Conservation (phyloP, 2,797 vertebrate species). For the Neosilurus mollespiculum region DNA sequence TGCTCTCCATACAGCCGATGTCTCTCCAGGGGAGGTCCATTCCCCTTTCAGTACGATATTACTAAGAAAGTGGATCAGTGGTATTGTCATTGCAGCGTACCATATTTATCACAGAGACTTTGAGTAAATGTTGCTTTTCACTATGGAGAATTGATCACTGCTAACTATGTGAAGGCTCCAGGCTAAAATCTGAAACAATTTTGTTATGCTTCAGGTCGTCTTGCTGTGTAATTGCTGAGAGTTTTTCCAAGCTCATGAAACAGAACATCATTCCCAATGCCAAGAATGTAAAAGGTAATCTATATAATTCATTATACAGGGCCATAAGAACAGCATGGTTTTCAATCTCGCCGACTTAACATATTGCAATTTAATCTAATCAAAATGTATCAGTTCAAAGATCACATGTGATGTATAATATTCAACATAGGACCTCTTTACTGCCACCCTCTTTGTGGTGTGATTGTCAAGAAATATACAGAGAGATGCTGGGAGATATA, state of each 20-base stretch:
- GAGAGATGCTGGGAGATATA: slow-evolving; percentile 83
- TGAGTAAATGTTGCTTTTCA: slow-evolving; percentile 70
- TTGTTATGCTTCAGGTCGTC: slow-evolving; percentile 67
- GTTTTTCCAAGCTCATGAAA: slow-evolving; percentile 81
- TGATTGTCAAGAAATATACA: slow-evolving; percentile 64
- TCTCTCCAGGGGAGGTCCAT: slow-evolving; percentile 65
- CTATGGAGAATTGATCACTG: background rate
- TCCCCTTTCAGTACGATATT: slow-evolving; percentile 76
- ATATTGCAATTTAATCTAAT: background rate
- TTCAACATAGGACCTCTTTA: slow-evolving; percentile 72
- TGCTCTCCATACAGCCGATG: slow-evolving; percentile 60
- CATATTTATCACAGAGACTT: slow-evolving; percentile 74
- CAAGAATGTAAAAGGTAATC: slow-evolving; percentile 80
- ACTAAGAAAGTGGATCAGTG: slow-evolving; percentile 76
- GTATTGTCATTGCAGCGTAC: slow-evolving; percentile 78
- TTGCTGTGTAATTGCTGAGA: slow-evolving; percentile 70
- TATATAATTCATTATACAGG: slow-evolving; percentile 5
- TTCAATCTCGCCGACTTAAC: background rate
- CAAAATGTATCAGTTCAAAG: slow-evolving; percentile 8
- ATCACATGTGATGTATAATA: slow-evolving; percentile 1
- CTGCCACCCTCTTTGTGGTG: slow-evolving; percentile 56
- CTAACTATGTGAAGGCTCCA: background rate
- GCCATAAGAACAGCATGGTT: background rate
- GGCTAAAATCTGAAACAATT: background rate
- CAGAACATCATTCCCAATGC: slow-evolving; percentile 81